Base-by-base conservation (phyloP, 2,113 vertebrate genomes). In the Triplophysa tibetana region DNA sequence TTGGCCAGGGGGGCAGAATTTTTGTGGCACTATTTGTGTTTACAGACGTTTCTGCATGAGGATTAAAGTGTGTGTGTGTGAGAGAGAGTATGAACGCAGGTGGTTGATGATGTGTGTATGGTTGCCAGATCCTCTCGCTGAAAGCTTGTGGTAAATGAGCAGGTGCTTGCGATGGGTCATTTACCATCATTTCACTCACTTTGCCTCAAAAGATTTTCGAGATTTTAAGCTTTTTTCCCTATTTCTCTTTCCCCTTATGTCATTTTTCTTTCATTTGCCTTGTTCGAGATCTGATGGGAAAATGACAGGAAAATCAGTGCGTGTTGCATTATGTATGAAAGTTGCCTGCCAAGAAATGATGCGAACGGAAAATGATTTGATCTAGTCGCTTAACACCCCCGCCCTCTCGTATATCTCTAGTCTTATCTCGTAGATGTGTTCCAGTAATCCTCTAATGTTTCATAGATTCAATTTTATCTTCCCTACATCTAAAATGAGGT, bases 121-220 rank as follows among this genome's bases (percentile, higher is more conserved):
- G 16, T 63, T 75, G 73, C 60, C 58, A 75, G 60, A 62, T 63
- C 60, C 41, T 63, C 43, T 45, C 23, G 63, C 41, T 1, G 73
- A 45, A 21, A 75, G 41, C 17, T 26, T 41, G 29, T 62, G 13
- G 56, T 14, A 26, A 63, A 38, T 63, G 73, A 33, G 54, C 54
- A 73, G 70, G 54, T 74, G 70, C 38, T 61, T 33, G 33, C 43
- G 54, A 74, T 43, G 54, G 70, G 54, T 41, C 54, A 73, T 61
- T 74, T 74, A 12, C 56, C 33, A 43, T 60, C 70, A 41, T 80
- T 45, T 64, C 81, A 45, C 50, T 19, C 21, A 16, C 43, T 38
- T 45, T n/a, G 29, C 66, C 62, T 2, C 8, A 58, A 56, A 67
- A 72, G 52, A 61, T 77, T 67, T 80, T 69, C 38, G 50, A 52